Evolutionary conservation across 2,888 invertebrate species (phyloP), one percentile per base, ranked within the genome.

Genomic region (Eueremaeus valkanovi): DNA sequence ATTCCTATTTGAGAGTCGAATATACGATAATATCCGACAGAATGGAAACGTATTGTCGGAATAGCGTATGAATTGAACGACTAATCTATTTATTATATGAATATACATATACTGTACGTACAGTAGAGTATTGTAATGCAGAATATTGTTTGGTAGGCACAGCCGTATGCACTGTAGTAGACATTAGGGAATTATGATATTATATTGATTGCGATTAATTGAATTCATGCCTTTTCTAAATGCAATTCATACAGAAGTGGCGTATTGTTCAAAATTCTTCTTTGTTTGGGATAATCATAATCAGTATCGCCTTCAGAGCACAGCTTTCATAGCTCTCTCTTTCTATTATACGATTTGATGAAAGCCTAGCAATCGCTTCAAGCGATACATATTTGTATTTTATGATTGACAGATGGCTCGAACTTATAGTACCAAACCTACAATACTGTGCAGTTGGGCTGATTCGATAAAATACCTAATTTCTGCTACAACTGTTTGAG

Each of bases 331-430:
- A 31, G n/a, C 6, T 27, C 31, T 63, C n/a, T 63, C 29, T 63
- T 5, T 36, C 36, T 5, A 63, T 63, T 63, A 63, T 63, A 63
- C 13, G 31, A 63, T 63, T 63, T 63, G 63, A 63, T 63, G 31
- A 33, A 33, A 63, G 63, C 63, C 16, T n/a, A n/a, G n/a, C 33
- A 21, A 63, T 63, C 31, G 31, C 63, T 63, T 8, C 11, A 29
- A 63, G 63, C 63, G 1, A 63, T 63, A 33, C 63, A 63, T 63
- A 6, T 63, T 63, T 63, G 16, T 6, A n/a, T 63, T 58, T 58
- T 63, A 63, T 63, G 63, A 63, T 63, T 63, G 63, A 63, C 63
- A 63, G 63, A 63, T 63, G 63, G 63, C 33, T 63, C 27, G 45
- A 45, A 40, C 40, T 40, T 11, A 11, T 18, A 18, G 18, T 49